These are phyloP conservation scores for Allochrocebus solatus DNA, from an alignment of 2,797 vertebrate genomes.

Conservation along the genomic window DNA sequence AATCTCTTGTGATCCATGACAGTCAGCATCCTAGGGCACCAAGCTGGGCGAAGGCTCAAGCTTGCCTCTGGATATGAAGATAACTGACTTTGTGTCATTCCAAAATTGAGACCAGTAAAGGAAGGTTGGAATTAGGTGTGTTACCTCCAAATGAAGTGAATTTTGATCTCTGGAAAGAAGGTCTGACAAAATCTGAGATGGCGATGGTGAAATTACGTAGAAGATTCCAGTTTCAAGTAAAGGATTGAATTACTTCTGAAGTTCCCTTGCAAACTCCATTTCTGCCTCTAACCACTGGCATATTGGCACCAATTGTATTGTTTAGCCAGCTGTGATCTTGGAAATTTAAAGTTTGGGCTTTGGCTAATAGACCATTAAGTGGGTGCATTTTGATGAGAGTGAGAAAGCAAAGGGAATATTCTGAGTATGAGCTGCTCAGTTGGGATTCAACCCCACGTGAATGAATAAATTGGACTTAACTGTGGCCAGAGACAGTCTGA, in stretches of 20 bases:
- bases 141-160: neutral
- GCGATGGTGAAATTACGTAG: neutral
- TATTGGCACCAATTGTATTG: neutral
- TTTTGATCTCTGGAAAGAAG: conserved; percentile 12
- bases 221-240: neutral
- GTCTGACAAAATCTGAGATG: neutral
- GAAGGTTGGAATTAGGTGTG: neutral
- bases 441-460: neutral
- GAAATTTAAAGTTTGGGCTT: conserved; percentile 32
- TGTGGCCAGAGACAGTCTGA: neutral
- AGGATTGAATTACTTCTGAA: neutral
- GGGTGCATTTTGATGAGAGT: neutral
- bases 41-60: neutral
- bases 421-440: neutral
- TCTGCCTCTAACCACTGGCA: neutral
- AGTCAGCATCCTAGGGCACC: neutral
- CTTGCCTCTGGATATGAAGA: neutral
- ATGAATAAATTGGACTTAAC: neutral
- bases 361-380: neutral
- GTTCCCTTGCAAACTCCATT: neutral
- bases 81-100: neutral
- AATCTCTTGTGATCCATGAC: neutral
- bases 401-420: conserved; percentile 2
- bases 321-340: neutral
- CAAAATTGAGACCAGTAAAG: neutral